These are phyloP conservation scores for Sebastes nivosus DNA, from an alignment of 2,797 vertebrate genomes.

Conservation along the genomic window DNA sequence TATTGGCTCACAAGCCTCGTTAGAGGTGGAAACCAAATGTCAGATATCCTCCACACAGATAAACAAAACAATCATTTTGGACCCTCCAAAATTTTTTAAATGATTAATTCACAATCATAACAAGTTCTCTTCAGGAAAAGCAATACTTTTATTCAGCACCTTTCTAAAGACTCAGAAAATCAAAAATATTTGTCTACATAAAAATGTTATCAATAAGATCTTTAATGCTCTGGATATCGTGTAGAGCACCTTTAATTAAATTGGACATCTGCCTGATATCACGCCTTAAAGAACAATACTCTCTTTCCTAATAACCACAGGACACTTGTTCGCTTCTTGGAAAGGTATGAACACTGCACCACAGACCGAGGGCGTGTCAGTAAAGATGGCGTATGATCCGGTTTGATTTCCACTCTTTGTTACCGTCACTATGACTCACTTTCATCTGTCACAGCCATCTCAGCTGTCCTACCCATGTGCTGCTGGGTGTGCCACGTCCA, in stretches of 20 bases:
- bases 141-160: no score
- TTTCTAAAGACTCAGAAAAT: no score
- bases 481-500: conserved; percentile 66
- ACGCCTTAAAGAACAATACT: not conserved
- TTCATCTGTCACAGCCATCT: conserved; percentile 32
- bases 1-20: no score
- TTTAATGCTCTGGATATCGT: no score
- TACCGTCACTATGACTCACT: conserved; percentile 59
- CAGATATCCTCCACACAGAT: no score
- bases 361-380: conserved; percentile 40
- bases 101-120: no score
- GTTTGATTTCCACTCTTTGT: conserved; percentile 46
- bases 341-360: conserved; percentile 19
- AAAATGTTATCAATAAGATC: no score
- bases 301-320: not conserved
- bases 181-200: no score
- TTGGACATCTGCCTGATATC: not conserved
- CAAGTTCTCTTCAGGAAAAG: no score
- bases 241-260: not conserved
- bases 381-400: conserved; percentile 15
- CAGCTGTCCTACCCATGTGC: conserved; percentile 52
- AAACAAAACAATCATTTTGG: no score
- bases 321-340: not conserved
- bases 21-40: no score
- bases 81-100: no score